Conservation (phyloP, 2,113 vertebrate genomes). For the Upupa epops region DNA sequence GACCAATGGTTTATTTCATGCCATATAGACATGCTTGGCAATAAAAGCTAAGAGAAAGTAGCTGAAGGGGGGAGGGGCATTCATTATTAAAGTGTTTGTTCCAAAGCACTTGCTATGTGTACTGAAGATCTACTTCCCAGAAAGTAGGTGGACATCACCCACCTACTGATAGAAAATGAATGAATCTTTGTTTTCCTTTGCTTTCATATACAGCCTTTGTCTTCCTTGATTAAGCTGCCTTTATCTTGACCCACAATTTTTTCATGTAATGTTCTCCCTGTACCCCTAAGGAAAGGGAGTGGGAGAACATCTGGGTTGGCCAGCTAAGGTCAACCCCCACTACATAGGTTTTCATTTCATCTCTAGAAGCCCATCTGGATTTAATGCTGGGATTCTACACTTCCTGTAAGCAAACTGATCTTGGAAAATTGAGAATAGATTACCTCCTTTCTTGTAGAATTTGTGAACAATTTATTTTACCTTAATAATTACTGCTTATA, state of each 20-base stretch:
- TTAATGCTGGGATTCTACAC: background rate
- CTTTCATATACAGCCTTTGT: background rate
- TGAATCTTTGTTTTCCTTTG: background rate
- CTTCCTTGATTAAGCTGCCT: background rate
- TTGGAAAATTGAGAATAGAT: background rate
- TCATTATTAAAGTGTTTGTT: background rate
- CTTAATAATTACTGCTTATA: background rate
- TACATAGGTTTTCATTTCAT: background rate
- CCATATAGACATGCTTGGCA: fast-evolving
- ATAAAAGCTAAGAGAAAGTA: background rate
- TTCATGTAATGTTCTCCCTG: background rate
- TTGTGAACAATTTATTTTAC: background rate
- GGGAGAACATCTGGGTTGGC: background rate
- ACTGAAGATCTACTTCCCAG: too few species aligned
- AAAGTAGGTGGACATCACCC: background rate
- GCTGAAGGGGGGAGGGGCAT: fast-evolving
- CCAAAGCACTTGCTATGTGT: too few species aligned
- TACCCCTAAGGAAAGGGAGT: background rate
- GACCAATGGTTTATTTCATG: background rate
- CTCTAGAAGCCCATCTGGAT: background rate
- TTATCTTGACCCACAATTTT: background rate
- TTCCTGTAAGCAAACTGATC: background rate
- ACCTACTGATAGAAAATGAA: background rate
- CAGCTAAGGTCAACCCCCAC: background rate
- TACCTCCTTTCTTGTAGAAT: background rate